Conservation (phyloP, 2,797 vertebrate species). For the Phylloscopus collybita region DNA sequence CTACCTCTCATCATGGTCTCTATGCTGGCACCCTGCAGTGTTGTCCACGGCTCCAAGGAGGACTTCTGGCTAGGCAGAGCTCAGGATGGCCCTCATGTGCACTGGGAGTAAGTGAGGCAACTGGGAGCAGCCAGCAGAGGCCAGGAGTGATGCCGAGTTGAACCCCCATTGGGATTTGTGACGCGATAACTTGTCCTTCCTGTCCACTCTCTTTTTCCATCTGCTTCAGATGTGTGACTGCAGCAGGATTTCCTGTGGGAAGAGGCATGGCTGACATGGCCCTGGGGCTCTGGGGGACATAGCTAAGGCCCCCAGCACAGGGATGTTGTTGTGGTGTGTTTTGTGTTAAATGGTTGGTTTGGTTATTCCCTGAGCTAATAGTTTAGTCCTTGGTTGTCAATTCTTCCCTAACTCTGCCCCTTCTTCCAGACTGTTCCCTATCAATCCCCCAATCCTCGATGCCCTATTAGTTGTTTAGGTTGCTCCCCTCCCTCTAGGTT, state of each 20-base stretch:
- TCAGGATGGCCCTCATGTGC: no score
- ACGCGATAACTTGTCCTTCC: not conserved
- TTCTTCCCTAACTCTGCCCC: no score
- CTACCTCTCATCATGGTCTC: not conserved
- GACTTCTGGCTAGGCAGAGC: not conserved
- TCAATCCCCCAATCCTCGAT: no score
- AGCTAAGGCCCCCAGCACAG: not conserved
- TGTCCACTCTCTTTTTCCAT: no score
- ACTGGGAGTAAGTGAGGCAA: not conserved
- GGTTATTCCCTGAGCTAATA: no score
- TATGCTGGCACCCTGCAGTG: not conserved
- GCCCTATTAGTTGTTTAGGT: no score
- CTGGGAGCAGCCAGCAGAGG: not conserved
- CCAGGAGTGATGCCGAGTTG: not conserved
- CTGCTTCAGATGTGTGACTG: not conserved
- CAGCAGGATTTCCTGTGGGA: not conserved
- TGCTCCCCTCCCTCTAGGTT: no score
- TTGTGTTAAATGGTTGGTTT: no score
- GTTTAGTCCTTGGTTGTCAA: no score
- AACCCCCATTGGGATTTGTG: not conserved
- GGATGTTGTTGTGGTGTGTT: no score
- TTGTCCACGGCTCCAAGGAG: not conserved
- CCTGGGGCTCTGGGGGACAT: not conserved
- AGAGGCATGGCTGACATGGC: not conserved
- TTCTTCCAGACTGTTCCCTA: no score